A percentile compares a stretch with the other conserved stretches of the same genome.
Evolutionary conservation across 1,140 invertebrate genomes (phyloP).

Genomic region (Polyergus mexicanus): DNA sequence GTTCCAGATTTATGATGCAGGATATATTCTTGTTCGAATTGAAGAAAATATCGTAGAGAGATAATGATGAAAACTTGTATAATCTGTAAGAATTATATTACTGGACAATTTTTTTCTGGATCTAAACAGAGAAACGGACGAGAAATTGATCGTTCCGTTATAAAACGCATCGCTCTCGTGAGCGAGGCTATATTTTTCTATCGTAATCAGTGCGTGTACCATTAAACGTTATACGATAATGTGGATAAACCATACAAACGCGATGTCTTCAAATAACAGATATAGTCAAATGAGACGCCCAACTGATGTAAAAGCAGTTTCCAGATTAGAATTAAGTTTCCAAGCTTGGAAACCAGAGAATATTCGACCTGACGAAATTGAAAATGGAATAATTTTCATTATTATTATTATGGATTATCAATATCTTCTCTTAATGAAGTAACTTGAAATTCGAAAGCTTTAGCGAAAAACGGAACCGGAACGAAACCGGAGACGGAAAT

Average conservation of each 20-base stretch:
- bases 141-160: slow-evolving; percentile 34
- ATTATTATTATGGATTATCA: not conserved
- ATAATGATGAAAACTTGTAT: not conserved
- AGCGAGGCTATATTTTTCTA: slow-evolving; percentile 1
- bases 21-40: no score
- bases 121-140: not conserved
- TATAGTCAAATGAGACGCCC: not conserved
- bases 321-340: not conserved
- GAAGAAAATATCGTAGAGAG: not conserved
- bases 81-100: not conserved
- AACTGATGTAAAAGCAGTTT: not conserved
- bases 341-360: no score
- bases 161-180: slow-evolving; percentile 40
- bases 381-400: not conserved
- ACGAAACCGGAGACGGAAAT: not conserved
- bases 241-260: slow-evolving; percentile 13
- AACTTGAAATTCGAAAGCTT: not conserved
- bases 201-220: slow-evolving; percentile 55
- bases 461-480: not conserved
- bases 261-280: not conserved
- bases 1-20: no score
- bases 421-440: not conserved
- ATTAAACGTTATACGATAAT: slow-evolving; percentile 59
- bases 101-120: not conserved
- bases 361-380: no score